Percentiles rank a stretch among this genome's conserved stretches.
These are phyloP conservation scores for Dryobota labecula DNA, from an alignment of 2,888 invertebrate species.

Conservation along the genomic window DNA sequence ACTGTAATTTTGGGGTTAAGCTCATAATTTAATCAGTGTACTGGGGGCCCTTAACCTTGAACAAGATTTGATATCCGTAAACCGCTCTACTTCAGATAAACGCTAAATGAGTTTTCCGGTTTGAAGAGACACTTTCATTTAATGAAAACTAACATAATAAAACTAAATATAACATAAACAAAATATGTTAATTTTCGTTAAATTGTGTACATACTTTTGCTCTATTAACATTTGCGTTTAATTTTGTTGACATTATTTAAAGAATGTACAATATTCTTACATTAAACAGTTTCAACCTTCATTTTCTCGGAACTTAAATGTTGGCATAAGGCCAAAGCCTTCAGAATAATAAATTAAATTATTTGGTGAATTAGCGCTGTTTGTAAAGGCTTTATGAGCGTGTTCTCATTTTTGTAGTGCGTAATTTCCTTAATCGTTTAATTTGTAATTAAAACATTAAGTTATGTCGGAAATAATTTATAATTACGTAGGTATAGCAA, in stretches of 20 bases:
- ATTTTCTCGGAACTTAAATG: slow-evolving; percentile 50
- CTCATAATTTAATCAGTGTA: neutral
- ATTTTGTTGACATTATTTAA: slow-evolving; percentile 38
- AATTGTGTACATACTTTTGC: neutral
- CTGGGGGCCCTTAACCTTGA: neutral
- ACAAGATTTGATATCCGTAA: neutral
- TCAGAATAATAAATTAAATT: slow-evolving; percentile 51
- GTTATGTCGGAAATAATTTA: neutral
- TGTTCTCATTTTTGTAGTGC: slow-evolving; percentile 39
- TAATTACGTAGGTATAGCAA: neutral
- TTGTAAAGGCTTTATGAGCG: slow-evolving; percentile 47
- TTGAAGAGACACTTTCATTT: neutral
- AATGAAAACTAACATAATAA: neutral
- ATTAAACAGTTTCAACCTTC: slow-evolving; percentile 48
- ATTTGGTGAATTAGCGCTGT: slow-evolving; percentile 54
- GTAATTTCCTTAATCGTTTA: slow-evolving; percentile 30
- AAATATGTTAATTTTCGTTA: neutral
- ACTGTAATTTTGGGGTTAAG: neutral
- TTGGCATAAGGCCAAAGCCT: slow-evolving; percentile 48
- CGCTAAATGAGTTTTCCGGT: neutral
- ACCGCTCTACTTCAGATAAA: neutral
- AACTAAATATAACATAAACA: neutral
- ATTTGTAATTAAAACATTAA: slow-evolving; percentile 28
- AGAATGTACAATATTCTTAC: slow-evolving; percentile 46
- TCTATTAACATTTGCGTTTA: slow-evolving; percentile 2